Evolutionary conservation across 2,797 vertebrate genomes (phyloP), one percentile per base, ranked within the genome.

Genomic region (Catharus ustulatus): DNA sequence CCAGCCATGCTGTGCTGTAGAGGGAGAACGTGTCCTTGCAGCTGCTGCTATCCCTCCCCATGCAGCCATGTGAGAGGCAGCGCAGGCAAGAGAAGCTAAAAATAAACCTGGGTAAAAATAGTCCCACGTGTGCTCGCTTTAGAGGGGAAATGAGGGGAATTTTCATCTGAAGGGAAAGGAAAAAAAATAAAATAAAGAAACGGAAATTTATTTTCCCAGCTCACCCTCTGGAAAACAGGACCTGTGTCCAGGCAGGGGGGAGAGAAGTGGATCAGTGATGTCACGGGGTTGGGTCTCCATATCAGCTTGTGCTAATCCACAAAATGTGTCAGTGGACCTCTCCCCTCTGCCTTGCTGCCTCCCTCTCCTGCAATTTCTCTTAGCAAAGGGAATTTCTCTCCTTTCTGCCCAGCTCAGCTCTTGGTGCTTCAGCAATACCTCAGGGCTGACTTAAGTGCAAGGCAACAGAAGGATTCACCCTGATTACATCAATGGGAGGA

Each of bases 61-160:
- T 15, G 16, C 86, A 89, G 72, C 92, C 90, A 43, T 38, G 68
- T 75, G 92, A 92, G 89, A 92, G 63, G 81, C 45, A 16, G 16
- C 0, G 5, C n/a, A 87, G 84, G 66, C 68, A 93, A 90, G 80
- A 24, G 15, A 16, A 40, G 67, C 48, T 84, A 88, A 94, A 87
- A 96, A 91, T 90, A 92, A 93, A 76, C 64, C 52, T 8, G 77
- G 32, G 52, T 88, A 95, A 96, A 97, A 94, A 95, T 75, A 93
- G 68, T 19, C 82, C 92, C 79, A 89, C 11, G 40, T 45, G 83
- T 92, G 43, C 64, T 63, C 3, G 17, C 71, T 67, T 79, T 85
- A 49, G 21, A 27, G 59, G 63, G 42, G 91, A 93, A 94, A 69
- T 6, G 34, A 64, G 72, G 81, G 74, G 61, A 82, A 46, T 45